Evolutionary conservation across 2,113 vertebrate species (phyloP).

Genomic region (Chloroceryle aenea): DNA sequence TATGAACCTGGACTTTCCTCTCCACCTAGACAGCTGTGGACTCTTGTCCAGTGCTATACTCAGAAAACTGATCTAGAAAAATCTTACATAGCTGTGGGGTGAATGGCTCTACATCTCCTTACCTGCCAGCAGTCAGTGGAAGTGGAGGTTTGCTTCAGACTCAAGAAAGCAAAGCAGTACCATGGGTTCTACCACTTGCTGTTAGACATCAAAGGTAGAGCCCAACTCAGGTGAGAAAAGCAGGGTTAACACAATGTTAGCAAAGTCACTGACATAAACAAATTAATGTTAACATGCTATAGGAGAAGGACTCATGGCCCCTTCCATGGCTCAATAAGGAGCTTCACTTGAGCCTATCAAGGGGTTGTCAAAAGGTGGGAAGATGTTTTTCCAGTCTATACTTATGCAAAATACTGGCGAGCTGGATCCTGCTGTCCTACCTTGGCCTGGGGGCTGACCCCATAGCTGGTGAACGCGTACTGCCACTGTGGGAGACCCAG

Average conservation of each 20-base stretch:
- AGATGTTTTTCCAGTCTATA: not conserved
- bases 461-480: constrained; percentile 91
- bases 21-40: not conserved
- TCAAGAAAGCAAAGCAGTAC: not conserved
- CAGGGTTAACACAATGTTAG: not conserved
- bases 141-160: not conserved
- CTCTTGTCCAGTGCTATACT: not conserved
- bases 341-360: not conserved
- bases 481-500: constrained; percentile 97
- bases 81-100: not conserved
- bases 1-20: not conserved
- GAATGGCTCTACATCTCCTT: not conserved
- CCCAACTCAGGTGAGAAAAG: not conserved
- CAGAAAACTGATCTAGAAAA: not conserved
- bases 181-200: not conserved
- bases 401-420: not conserved
- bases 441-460: constrained; percentile 93
- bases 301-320: not conserved
- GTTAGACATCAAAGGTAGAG: not conserved
- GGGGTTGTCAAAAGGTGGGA: not conserved
- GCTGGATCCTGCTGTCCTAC: constrained; percentile 64
- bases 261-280: not conserved
- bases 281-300: not conserved
- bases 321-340: not conserved
- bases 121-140: not conserved